Evolutionary conservation across 2,113 vertebrate genomes (phyloP).

Genomic region (Gorilla gorilla): DNA sequence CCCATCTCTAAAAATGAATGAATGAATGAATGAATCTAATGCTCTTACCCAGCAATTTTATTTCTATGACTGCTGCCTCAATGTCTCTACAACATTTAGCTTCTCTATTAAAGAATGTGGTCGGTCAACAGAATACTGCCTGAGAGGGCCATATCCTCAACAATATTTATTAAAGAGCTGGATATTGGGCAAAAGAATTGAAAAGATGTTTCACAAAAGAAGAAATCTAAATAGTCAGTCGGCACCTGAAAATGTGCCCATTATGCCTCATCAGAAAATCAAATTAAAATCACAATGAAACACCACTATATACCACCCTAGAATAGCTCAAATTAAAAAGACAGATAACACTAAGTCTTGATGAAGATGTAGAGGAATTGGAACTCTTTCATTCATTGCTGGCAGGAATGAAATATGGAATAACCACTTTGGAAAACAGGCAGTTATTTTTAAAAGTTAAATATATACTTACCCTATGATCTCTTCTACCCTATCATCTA

Average conservation of each 20-base stretch:
- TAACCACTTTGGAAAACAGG: neutral
- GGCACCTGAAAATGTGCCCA: neutral
- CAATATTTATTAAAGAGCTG: neutral
- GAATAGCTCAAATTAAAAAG: neutral
- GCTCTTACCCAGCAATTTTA: neutral
- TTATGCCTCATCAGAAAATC: neutral
- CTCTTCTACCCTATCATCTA: neutral
- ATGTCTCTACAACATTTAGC: neutral
- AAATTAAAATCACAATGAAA: neutral
- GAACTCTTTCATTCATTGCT: neutral
- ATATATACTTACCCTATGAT: neutral
- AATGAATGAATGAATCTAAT: neutral
- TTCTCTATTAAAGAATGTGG: neutral
- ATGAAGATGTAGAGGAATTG: neutral
- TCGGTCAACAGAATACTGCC: neutral
- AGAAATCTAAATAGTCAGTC: neutral
- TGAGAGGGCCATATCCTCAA: neutral
- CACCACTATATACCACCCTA: neutral
- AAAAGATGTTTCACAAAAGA: neutral
- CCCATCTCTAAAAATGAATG: neutral
- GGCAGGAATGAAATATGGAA: neutral
- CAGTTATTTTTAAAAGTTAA: neutral
- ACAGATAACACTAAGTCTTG: neutral
- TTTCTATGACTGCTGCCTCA: neutral
- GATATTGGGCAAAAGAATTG: neutral